Evolutionary conservation across 2,888 invertebrate species (phyloP), one percentile per base, ranked within the genome.

Genomic region (Ptychoptera albimana): DNA sequence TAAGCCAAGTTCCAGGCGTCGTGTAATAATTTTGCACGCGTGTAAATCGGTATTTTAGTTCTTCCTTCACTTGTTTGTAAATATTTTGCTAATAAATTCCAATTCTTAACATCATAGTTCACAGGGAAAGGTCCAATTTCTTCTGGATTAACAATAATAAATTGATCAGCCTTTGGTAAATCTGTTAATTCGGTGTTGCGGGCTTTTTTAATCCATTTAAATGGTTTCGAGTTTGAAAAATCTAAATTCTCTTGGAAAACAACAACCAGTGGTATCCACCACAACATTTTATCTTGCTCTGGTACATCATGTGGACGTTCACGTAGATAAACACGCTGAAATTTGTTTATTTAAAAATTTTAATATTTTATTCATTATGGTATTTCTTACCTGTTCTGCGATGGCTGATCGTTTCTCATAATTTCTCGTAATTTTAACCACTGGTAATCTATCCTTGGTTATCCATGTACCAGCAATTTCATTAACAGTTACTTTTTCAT

Each of bases 41-140:
- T 83, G 48, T 79, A 69, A 11, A 77, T 76, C 0, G 85, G 83
- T 46, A 85, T 79, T 11, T 56, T 62, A 0, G 61, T 59, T 1
- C 78, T 63, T 3, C 70, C 65, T 12, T 66, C 60, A 42, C 73
- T 66, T 47, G 72, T 73, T 51, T 67, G 68, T 1, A 86, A 66
- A 56, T 71, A 84, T 23, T 71, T 61, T 0, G 81, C 73, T 6
- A 88, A 61, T 53, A 83, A 71, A 49, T 77, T 73, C 87, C 87
- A 88, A 58, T 86, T 87, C 35, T 70, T 65, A 7, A 66, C 58
- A 54, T 87, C 87, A 56, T 88, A 88, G 57, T 86, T 86, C 0
- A 88, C 87, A 4, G 84, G 82, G 63, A 78, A 86, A 35, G 85
- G 83, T 1, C 81, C 85, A 49, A 85, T 85, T 67, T 87, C 86